phyloP scores from a whole-genome alignment of 2,888 invertebrate genomes.

The Aricia artaxerxes region DNA sequence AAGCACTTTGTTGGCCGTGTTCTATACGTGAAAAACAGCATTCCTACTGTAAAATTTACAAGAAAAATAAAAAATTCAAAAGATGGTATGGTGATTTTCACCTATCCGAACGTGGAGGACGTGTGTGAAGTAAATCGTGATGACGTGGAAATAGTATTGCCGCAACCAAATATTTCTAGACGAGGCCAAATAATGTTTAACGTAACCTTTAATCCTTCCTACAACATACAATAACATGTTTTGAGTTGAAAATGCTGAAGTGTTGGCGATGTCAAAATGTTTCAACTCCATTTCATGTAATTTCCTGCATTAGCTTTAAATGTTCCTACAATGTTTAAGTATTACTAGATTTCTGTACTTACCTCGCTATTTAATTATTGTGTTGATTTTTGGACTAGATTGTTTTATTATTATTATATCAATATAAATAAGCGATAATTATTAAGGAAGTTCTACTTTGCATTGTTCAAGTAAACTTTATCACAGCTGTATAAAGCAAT shows the following conservation, averaged over 20 bases:
- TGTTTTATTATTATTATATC: too few species aligned
- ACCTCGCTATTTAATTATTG: slow-evolving; percentile 18
- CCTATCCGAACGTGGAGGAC: slow-evolving; percentile 39
- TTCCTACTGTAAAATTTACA: slow-evolving; percentile 39
- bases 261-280: neutral
- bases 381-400: too few species aligned
- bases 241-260: neutral
- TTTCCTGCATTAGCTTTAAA: neutral
- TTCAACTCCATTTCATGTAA: neutral
- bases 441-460: too few species aligned
- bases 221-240: slow-evolving; percentile 29
- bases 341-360: neutral
- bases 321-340: neutral
- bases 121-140: slow-evolving; percentile 39
- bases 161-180: slow-evolving; percentile 38
- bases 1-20: slow-evolving; percentile 35
- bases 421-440: too few species aligned
- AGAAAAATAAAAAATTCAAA: too few species aligned
- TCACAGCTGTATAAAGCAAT: too few species aligned
- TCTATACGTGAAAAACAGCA: slow-evolving; percentile 35
- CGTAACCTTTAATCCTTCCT: slow-evolving; percentile 35
- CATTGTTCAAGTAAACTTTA: too few species aligned
- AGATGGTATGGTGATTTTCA: slow-evolving; percentile 35
- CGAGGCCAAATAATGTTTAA: slow-evolving; percentile 38
- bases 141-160: slow-evolving; percentile 40